phyloP scores from a whole-genome alignment of 1,140 invertebrate genomes.

The Streblospio benedicti region DNA sequence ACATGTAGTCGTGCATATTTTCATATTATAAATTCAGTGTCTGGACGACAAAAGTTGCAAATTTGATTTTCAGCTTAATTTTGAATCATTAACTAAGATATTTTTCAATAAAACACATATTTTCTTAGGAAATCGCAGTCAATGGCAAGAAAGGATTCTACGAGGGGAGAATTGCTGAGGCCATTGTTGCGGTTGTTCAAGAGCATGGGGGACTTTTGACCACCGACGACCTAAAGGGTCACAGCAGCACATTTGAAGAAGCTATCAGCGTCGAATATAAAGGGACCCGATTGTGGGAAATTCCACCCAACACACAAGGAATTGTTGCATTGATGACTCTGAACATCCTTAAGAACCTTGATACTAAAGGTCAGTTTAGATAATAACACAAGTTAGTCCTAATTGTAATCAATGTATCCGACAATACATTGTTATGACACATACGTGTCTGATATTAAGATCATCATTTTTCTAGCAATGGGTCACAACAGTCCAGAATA shows the following conservation, averaged over 20 bases:
- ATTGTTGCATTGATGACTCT: slow-evolving; percentile 41
- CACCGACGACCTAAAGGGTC: slow-evolving; percentile 39
- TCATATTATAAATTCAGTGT: too few species aligned
- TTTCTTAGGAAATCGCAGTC: slow-evolving; percentile 30
- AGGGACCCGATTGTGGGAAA: slow-evolving; percentile 35
- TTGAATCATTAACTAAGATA: neutral
- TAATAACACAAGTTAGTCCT: neutral
- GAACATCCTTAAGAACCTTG: slow-evolving; percentile 42
- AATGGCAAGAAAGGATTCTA: slow-evolving; percentile 44
- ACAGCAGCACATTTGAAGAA: slow-evolving; percentile 34
- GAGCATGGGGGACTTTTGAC: slow-evolving; percentile 39
- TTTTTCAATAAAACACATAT: neutral
- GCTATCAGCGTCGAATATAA: slow-evolving; percentile 37
- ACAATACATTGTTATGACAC: too few species aligned
- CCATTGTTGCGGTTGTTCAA: slow-evolving; percentile 37
- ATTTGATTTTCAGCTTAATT: too few species aligned
- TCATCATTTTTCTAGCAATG: too few species aligned
- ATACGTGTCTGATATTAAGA: too few species aligned
- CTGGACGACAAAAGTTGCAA: too few species aligned
- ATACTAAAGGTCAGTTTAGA: slow-evolving; percentile 28
- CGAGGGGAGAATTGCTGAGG: slow-evolving; percentile 38
- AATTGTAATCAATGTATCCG: too few species aligned
- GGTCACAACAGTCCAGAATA: slow-evolving; percentile 37
- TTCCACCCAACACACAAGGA: slow-evolving; percentile 46
- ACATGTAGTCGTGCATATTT: too few species aligned